phyloP scores from a whole-genome alignment of 2,797 vertebrate species.

The Columba guinea region DNA sequence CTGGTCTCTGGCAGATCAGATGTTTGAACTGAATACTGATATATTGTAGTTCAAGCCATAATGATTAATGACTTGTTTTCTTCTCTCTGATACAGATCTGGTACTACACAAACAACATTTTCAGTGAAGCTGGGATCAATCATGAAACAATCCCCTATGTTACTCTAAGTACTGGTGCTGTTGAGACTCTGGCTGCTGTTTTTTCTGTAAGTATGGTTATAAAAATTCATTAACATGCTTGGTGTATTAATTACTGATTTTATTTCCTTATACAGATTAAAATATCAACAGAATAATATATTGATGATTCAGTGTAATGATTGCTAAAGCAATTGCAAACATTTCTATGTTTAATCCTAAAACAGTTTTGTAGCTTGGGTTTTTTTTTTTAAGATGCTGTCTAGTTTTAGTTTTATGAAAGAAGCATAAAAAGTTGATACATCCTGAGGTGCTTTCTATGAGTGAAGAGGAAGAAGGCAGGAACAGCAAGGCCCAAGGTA shows the following conservation, averaged over 20 bases:
- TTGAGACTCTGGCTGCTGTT: slow-evolving; percentile 87
- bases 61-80: background rate
- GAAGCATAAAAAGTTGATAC: background rate
- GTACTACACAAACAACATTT: slow-evolving; percentile 95
- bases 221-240: background rate
- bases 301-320: background rate
- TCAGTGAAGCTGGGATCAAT: slow-evolving; percentile 84
- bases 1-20: background rate
- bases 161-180: slow-evolving; percentile 88
- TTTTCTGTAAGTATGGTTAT: slow-evolving; percentile 85
- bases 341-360: background rate
- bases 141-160: slow-evolving; percentile 85
- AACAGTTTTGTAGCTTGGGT: background rate
- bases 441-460: background rate
- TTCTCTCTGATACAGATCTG: slow-evolving; percentile 83
- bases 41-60: background rate
- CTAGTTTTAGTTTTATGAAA: background rate
- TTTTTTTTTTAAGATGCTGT: background rate
- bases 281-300: background rate
- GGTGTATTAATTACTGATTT: background rate
- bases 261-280: background rate
- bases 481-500: background rate
- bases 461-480: background rate
- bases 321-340: background rate
- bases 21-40: background rate